These are phyloP conservation scores for Alexandromys fortis DNA, from an alignment of 2,113 vertebrate species.

Conservation along the genomic window DNA sequence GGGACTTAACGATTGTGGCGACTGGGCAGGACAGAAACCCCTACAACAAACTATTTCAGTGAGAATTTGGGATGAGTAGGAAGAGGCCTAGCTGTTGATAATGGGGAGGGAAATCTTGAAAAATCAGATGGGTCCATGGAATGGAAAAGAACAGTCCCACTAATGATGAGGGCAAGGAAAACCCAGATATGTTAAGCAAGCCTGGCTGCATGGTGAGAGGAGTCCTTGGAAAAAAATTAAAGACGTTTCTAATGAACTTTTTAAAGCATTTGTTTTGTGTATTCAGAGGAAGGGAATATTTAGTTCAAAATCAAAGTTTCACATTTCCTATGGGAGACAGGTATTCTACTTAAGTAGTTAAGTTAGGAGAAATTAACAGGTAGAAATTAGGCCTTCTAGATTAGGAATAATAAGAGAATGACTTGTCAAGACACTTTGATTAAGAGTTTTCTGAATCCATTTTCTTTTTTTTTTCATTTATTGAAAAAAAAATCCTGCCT, in stretches of 20 bases:
- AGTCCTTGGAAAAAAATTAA: background rate
- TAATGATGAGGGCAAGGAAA: background rate
- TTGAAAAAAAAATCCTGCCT: too few species aligned
- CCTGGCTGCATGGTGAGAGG: background rate
- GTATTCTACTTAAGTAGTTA: background rate
- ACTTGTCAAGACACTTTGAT: background rate
- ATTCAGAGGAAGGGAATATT: background rate
- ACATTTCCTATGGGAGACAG: background rate
- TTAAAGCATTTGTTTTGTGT: constrained; percentile 1
- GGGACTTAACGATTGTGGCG: too few species aligned
- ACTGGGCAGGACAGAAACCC: too few species aligned
- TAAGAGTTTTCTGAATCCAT: background rate
- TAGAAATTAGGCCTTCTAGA: background rate
- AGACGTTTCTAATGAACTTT: background rate
- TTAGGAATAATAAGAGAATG: background rate
- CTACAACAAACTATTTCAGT: background rate
- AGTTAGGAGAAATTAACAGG: background rate
- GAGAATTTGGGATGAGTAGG: background rate
- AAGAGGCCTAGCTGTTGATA: background rate
- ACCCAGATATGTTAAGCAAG: background rate
- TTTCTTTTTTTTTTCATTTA: background rate
- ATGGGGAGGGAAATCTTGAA: background rate
- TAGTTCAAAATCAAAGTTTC: constrained; percentile 15
- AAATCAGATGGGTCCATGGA: background rate
- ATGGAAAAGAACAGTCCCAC: too few species aligned